Percentiles rank a stretch among this genome's conserved stretches.
phyloP scores from a whole-genome alignment of 2,888 invertebrate genomes.

The Drosophila pseudotalamancana region DNA sequence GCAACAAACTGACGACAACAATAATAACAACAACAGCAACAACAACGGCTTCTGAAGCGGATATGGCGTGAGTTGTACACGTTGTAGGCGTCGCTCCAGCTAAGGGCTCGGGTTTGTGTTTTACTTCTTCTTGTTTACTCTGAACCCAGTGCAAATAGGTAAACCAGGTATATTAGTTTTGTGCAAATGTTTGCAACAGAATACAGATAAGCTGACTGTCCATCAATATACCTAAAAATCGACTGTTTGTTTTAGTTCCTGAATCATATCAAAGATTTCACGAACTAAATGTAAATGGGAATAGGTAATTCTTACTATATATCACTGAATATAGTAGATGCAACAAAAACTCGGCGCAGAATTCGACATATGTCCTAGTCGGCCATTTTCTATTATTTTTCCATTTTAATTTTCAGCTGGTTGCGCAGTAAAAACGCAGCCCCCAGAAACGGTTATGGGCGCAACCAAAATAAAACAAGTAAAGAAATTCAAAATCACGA shows the following conservation, averaged over 20 bases:
- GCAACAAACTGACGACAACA: slow-evolving; percentile 34
- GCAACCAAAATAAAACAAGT: slow-evolving; percentile 1
- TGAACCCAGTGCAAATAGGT: background rate
- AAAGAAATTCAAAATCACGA: slow-evolving; percentile 64
- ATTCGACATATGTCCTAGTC: background rate
- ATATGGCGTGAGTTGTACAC: slow-evolving; percentile 70
- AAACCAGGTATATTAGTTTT: background rate
- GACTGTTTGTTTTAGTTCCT: too few relatives aligned
- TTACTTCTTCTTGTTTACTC: background rate
- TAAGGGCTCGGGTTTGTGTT: slow-evolving; percentile 11
- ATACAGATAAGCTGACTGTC: too few relatives aligned
- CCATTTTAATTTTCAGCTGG: slow-evolving; percentile 2
- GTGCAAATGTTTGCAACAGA: background rate
- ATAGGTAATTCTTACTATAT: too few relatives aligned
- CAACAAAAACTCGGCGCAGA: too few relatives aligned
- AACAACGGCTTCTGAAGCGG: slow-evolving; percentile 45
- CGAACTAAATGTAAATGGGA: too few relatives aligned
- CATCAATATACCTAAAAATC: too few relatives aligned
- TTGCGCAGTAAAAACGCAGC: slow-evolving; percentile 30
- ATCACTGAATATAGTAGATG: too few relatives aligned
- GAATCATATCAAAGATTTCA: too few relatives aligned
- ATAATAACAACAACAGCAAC: slow-evolving; percentile 28
- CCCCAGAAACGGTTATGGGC: slow-evolving; percentile 10
- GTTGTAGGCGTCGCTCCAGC: slow-evolving; percentile 62
- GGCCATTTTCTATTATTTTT: background rate